Evolutionary conservation across 2,113 vertebrate genomes (phyloP).

Genomic region (Kobus ellipsiprymnus): DNA sequence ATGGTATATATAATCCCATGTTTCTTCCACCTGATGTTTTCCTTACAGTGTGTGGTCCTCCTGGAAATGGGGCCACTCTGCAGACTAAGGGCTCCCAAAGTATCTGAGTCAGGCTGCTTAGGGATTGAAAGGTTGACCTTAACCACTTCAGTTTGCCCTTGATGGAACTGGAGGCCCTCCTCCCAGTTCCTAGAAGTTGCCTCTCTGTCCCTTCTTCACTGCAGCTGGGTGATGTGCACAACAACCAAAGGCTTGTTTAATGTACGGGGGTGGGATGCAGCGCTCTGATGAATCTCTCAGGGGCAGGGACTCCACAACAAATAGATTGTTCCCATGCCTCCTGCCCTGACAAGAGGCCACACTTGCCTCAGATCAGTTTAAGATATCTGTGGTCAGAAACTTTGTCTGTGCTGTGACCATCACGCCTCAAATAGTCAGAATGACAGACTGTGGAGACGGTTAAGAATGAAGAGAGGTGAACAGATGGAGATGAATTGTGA

Average conservation of each 20-base stretch:
- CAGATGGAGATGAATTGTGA: neutral
- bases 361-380: neutral
- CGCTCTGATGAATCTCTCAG: fast-evolving
- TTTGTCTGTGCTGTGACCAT: neutral
- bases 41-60: neutral
- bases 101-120: neutral
- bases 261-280: neutral
- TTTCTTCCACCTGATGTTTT: neutral
- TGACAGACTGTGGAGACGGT: neutral
- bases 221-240: neutral
- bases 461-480: neutral
- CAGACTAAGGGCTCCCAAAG: neutral
- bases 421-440: neutral
- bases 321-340: too few relatives aligned
- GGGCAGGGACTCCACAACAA: neutral
- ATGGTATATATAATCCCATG: neutral
- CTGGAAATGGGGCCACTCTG: neutral
- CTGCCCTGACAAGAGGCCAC: neutral
- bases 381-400: neutral
- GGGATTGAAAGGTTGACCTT: neutral
- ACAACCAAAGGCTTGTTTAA: neutral
- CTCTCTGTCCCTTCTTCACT: neutral
- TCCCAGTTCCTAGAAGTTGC: neutral
- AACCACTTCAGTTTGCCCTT: neutral
- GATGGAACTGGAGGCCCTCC: neutral